These are phyloP conservation scores for Platichthys flesus DNA, from an alignment of 2,113 vertebrate species.

Conservation along the genomic window DNA sequence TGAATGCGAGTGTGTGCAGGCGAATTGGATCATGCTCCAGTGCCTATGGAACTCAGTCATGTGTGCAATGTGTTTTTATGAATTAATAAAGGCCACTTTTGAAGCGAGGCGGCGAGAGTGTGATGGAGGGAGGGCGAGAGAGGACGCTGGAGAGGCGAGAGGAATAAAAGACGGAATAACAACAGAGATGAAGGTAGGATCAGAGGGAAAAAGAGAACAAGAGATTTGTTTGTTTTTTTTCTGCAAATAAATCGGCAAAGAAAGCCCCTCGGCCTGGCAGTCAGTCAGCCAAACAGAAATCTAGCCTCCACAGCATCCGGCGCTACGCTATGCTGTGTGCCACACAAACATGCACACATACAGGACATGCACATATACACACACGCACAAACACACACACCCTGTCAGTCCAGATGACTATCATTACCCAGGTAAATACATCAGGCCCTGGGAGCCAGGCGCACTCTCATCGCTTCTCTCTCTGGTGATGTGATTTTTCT, in stretches of 20 bases:
- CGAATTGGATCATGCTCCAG: constrained; percentile 71
- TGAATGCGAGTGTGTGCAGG: constrained; percentile 21
- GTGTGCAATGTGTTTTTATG: constrained; percentile 88
- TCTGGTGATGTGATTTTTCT: constrained; percentile 73
- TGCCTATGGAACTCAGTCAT: constrained; percentile 87
- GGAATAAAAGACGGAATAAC: constrained; percentile 19
- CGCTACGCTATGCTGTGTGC: constrained; percentile 71
- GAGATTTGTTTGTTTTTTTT: constrained; percentile 47
- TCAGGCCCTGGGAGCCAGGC: constrained; percentile 76
- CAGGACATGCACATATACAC: constrained; percentile 65
- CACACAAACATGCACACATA: constrained; percentile 64
- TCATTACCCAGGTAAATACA: constrained; percentile 80
- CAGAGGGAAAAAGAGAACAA: constrained; percentile 48
- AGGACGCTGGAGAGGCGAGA: constrained; percentile 1
- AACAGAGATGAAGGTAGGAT: constrained; percentile 41
- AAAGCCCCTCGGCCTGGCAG: constrained; percentile 34
- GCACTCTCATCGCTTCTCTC: constrained; percentile 64
- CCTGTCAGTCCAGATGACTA: constrained; percentile 77
- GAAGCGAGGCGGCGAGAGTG: constrained; percentile 74
- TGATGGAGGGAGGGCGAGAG: constrained; percentile 63
- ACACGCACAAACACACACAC: constrained; percentile 63
- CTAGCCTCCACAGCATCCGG: constrained; percentile 62
- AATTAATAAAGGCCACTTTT: constrained; percentile 91
- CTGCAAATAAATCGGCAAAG: constrained; percentile 59
- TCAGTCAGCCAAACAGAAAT: constrained; percentile 55